Evolutionary conservation across 2,797 vertebrate species (phyloP).

Genomic region (Lagothrix lagotricha): DNA sequence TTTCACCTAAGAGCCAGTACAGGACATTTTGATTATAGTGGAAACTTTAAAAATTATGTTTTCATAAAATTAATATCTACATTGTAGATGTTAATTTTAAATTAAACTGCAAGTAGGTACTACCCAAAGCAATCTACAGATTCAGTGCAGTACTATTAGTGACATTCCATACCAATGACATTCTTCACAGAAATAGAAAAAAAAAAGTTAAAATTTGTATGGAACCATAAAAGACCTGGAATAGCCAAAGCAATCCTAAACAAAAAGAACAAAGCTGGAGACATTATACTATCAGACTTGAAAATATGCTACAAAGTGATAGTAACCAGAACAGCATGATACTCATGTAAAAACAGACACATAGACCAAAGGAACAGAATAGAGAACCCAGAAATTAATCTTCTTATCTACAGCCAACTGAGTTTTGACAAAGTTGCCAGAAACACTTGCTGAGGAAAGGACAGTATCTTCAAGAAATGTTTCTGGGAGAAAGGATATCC

Average conservation of each 20-base stretch:
- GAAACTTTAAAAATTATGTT: background rate
- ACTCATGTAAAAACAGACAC: background rate
- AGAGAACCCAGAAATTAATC: background rate
- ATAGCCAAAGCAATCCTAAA: background rate
- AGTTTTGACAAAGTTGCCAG: background rate
- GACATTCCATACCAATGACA: background rate
- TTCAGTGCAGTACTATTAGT: background rate
- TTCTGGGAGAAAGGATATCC: background rate
- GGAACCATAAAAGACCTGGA: background rate
- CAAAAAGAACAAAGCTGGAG: background rate
- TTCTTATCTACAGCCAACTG: background rate
- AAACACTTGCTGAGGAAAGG: background rate
- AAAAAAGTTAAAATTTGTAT: background rate
- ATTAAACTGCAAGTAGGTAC: slow-evolving; percentile 20
- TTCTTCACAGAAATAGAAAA: background rate
- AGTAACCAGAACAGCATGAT: background rate
- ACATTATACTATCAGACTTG: background rate
- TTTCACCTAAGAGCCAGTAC: background rate
- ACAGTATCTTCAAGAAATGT: background rate
- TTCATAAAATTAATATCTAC: slow-evolving; percentile 41
- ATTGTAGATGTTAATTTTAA: slow-evolving; percentile 7
- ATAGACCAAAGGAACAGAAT: background rate
- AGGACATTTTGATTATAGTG: slow-evolving; percentile 29
- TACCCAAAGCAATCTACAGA: background rate
- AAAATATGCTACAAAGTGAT: background rate